Evolutionary conservation across 2,113 vertebrate genomes (phyloP).

Genomic region (Capreolus pygargus): DNA sequence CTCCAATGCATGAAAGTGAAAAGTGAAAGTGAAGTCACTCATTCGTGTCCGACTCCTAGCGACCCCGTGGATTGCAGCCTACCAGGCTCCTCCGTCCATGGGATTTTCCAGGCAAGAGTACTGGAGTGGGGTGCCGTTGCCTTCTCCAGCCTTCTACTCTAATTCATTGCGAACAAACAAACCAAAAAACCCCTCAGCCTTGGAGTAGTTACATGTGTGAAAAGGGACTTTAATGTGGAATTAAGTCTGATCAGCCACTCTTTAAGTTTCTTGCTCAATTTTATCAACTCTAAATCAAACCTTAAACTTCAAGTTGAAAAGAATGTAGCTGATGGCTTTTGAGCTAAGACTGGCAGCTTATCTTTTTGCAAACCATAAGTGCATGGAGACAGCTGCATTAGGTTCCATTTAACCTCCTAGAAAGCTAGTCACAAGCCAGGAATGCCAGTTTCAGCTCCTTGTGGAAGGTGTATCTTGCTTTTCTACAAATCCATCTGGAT

Average conservation of each 20-base stretch:
- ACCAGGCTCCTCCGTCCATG: too few species aligned
- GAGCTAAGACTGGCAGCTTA: neutral
- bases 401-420: slow-evolving; percentile 34
- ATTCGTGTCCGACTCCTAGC: too few species aligned
- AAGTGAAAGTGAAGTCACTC: too few species aligned
- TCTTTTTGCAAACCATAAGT: neutral
- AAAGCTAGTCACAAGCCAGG: neutral
- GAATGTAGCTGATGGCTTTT: neutral
- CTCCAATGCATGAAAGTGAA: too few species aligned
- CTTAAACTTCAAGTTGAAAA: slow-evolving; percentile 7
- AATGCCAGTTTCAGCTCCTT: neutral
- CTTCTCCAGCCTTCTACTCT: neutral
- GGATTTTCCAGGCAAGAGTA: too few species aligned
- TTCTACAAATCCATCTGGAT: slow-evolving; percentile 32
- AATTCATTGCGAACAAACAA: slow-evolving; percentile 1
- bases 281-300: slow-evolving; percentile 36
- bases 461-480: neutral
- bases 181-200: neutral
- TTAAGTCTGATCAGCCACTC: slow-evolving; percentile 2
- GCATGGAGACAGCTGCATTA: neutral
- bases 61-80: too few species aligned
- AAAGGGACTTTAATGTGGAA: neutral
- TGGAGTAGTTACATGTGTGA: neutral
- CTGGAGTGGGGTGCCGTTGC: too few species aligned
- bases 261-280: slow-evolving; percentile 27